phyloP scores from a whole-genome alignment of 2,113 vertebrate species.

The Pholis gunnellus region DNA sequence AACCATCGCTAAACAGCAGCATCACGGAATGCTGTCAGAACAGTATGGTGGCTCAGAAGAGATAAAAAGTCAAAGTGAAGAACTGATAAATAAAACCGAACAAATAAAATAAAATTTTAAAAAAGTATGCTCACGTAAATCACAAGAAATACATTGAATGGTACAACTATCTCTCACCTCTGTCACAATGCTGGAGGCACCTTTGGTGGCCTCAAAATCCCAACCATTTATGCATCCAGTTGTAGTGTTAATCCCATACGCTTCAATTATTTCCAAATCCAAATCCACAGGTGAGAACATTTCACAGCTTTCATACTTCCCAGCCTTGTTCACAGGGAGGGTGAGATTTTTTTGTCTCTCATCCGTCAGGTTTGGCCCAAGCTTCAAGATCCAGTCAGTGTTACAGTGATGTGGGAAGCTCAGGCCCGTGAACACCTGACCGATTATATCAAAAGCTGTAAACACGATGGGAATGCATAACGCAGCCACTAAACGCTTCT shows the following conservation, averaged over 20 bases:
- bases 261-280: conserved; percentile 82
- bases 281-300: conserved; percentile 86
- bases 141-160: not conserved
- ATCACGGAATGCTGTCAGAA: not conserved
- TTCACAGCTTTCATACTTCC: conserved; percentile 84
- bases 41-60: not conserved
- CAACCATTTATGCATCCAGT: conserved; percentile 82
- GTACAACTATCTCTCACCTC: conserved; percentile 69
- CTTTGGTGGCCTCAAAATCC: conserved; percentile 76
- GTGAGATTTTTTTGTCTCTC: conserved; percentile 84
- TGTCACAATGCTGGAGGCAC: conserved; percentile 77
- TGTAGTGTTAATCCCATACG: conserved; percentile 83
- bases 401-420: conserved; percentile 85
- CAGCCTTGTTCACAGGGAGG: conserved; percentile 73
- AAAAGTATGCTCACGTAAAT: not conserved
- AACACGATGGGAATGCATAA: conserved; percentile 79
- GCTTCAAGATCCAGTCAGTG: conserved; percentile 86
- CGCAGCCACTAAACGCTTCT: conserved; percentile 83
- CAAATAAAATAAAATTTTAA: not conserved
- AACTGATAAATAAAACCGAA: not conserved
- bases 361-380: conserved; percentile 81
- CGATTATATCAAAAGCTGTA: conserved; percentile 85
- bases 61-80: not conserved
- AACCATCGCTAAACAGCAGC: too few relatives aligned
- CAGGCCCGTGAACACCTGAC: conserved; percentile 86